Conservation (phyloP, 1,140 invertebrate genomes). For the Gonioctena quinquepunctata region DNA sequence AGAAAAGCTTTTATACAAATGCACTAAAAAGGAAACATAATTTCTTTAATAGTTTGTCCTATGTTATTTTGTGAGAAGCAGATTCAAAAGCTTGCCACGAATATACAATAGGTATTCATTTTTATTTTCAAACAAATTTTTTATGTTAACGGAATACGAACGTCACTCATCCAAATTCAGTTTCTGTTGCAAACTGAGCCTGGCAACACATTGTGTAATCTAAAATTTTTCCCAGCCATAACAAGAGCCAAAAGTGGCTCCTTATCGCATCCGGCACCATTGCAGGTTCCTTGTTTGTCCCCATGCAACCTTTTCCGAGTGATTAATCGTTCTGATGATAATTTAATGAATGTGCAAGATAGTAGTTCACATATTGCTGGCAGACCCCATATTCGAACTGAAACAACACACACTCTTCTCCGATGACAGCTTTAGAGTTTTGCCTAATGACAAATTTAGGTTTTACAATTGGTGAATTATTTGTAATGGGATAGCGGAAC, state of each 20-base stretch:
- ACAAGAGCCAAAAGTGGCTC: too few relatives aligned
- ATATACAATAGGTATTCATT: too few relatives aligned
- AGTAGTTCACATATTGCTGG: conserved; percentile 9
- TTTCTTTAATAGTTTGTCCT: too few relatives aligned
- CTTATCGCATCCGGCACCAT: not conserved
- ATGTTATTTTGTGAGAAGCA: too few relatives aligned
- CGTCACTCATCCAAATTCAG: too few relatives aligned
- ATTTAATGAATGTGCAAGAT: conserved; percentile 9
- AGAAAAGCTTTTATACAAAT: too few relatives aligned
- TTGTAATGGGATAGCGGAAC: not conserved
- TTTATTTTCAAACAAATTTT: too few relatives aligned
- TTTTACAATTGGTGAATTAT: not conserved
- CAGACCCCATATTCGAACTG: not conserved
- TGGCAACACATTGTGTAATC: not conserved
- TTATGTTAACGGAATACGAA: too few relatives aligned
- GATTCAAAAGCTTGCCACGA: too few relatives aligned
- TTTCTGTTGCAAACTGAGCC: too few relatives aligned
- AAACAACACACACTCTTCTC: not conserved
- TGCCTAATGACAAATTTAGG: not conserved
- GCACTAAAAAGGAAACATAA: too few relatives aligned
- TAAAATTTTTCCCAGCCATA: not conserved
- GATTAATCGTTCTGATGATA: not conserved
- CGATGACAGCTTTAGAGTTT: not conserved
- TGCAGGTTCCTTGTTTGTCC: not conserved
- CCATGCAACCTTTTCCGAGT: not conserved